A percentile compares a stretch with the other conserved stretches of the same genome.
These are phyloP conservation scores for Meloidogyne chitwoodi DNA, from an alignment of 1,140 invertebrate genomes.

Conservation along the genomic window DNA sequence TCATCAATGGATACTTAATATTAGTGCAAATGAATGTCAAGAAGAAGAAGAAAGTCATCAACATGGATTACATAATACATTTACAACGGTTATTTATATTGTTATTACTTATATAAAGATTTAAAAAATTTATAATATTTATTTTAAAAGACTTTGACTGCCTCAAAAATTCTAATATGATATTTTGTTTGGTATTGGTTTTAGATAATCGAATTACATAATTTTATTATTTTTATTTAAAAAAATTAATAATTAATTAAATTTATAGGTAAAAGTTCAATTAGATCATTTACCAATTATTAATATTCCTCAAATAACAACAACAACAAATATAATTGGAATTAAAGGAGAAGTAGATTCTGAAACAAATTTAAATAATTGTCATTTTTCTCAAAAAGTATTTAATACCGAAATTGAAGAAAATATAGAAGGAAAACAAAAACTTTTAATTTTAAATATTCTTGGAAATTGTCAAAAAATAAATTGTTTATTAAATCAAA, in stretches of 20 bases:
- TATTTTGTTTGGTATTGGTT: too few relatives aligned
- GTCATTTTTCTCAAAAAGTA: constrained; percentile 38
- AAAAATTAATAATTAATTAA: background rate
- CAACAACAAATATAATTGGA: constrained; percentile 27
- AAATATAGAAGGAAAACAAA: constrained; percentile 36
- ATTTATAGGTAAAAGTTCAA: background rate
- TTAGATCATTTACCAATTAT: background rate
- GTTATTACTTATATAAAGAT: too few relatives aligned
- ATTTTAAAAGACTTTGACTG: too few relatives aligned
- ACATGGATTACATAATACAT: background rate
- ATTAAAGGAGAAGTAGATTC: background rate
- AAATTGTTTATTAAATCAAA: constrained; percentile 29
- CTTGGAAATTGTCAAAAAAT: constrained; percentile 24
- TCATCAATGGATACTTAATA: constrained; percentile 30
- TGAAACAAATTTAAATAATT: constrained; percentile 19
- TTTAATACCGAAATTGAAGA: constrained; percentile 49
- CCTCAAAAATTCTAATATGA: too few relatives aligned
- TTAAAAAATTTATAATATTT: too few relatives aligned
- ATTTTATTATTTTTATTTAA: too few relatives aligned
- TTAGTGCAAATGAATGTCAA: constrained; percentile 27
- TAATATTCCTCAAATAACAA: background rate
- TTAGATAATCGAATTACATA: too few relatives aligned
- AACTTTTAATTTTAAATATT: constrained; percentile 35
- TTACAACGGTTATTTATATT: background rate
- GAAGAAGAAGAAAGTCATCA: constrained; percentile 1